Evolutionary conservation across 92 coral and sea anemone genomes (phyloP).

Genomic region (Muricea muricata): DNA sequence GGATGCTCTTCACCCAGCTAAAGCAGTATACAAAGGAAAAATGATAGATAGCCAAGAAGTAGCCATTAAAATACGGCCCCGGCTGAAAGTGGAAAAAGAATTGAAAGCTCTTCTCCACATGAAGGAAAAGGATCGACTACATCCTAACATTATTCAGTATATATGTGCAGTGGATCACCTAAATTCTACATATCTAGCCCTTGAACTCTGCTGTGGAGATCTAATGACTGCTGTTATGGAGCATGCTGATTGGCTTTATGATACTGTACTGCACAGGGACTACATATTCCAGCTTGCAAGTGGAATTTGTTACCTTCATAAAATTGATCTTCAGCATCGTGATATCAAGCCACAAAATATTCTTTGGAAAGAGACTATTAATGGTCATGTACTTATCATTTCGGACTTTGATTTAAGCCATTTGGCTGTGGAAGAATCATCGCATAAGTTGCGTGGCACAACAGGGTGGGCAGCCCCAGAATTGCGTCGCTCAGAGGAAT

Average conservation of each 20-base stretch:
- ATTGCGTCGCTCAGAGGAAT: neutral
- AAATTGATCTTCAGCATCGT: constrained; percentile 25
- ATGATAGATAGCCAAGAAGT: neutral
- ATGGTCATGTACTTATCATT: neutral
- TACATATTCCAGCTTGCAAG: constrained; percentile 13
- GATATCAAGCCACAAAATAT: constrained; percentile 49
- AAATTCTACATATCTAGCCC: constrained; percentile 34
- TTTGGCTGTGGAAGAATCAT: neutral
- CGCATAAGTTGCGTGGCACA: constrained; percentile 31
- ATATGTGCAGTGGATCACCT: neutral
- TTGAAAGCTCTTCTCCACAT: neutral
- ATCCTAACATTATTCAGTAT: constrained; percentile 26
- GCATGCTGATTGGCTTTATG: neutral
- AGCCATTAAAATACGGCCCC: neutral
- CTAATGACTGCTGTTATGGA: constrained; percentile 16
- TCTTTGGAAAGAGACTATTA: constrained; percentile 24
- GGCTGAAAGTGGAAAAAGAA: constrained; percentile 5
- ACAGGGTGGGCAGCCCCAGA: constrained; percentile 44
- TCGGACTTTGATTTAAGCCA: constrained; percentile 47
- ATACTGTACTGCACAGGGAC: neutral
- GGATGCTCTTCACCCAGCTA: neutral
- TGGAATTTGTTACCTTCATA: constrained; percentile 26
- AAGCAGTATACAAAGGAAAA: neutral
- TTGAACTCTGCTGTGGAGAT: constrained; percentile 42
- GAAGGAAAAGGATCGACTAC: constrained; percentile 5